phyloP scores from a whole-genome alignment of 2,113 vertebrate species.

The Apodemus speciosus region DNA sequence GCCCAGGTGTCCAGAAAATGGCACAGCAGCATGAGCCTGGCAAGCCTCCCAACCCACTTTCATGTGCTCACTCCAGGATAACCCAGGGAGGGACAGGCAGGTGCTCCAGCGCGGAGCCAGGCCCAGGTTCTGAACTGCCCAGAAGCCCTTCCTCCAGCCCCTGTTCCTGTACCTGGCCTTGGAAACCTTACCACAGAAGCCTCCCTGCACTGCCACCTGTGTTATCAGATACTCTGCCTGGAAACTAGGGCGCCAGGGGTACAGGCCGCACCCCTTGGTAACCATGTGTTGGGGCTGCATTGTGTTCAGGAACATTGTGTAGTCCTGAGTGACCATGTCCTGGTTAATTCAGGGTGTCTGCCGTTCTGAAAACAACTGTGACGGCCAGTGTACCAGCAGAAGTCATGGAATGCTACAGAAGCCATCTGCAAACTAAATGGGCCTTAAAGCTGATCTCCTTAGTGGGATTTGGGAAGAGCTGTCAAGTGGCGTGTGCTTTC shows the following conservation, averaged over 20 bases:
- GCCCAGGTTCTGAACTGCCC: background rate
- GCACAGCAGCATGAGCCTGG: background rate
- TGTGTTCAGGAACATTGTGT: background rate
- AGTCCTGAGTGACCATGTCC: background rate
- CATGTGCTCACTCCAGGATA: background rate
- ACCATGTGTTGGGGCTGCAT: background rate
- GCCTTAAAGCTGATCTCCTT: background rate
- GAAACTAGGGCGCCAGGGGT: background rate
- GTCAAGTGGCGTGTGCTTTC: background rate
- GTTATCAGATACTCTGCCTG: too few relatives aligned
- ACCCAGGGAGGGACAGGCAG: background rate
- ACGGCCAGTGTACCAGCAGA: background rate
- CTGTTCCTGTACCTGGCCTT: background rate
- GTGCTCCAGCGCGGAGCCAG: background rate
- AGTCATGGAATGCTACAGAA: background rate
- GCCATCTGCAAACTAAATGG: background rate
- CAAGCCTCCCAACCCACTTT: background rate
- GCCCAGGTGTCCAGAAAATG: background rate
- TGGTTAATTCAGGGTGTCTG: background rate
- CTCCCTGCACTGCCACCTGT: background rate
- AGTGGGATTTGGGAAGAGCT: background rate
- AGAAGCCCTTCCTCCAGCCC: background rate
- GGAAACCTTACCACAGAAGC: background rate
- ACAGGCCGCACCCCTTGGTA: too few relatives aligned
- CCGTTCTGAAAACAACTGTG: background rate